These are phyloP conservation scores for Caradrina kadenii DNA, from an alignment of 2,888 invertebrate genomes.

Conservation along the genomic window DNA sequence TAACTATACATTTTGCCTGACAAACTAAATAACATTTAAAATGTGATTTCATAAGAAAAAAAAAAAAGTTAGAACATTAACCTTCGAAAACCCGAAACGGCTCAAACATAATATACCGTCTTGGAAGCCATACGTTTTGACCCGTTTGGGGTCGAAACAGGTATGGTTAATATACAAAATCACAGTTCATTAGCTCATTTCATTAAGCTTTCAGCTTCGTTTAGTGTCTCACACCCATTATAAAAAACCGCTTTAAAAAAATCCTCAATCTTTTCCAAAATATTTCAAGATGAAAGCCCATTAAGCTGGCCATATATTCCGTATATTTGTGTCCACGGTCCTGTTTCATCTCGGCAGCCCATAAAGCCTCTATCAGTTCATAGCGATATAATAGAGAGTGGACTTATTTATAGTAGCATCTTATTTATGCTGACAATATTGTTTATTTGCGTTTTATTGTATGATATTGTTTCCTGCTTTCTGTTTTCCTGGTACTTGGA, in stretches of 20 bases:
- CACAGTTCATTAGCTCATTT: too few species aligned
- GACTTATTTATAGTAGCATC: conserved; percentile 56
- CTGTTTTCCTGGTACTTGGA: conserved; percentile 33
- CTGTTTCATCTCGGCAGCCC: conserved; percentile 65
- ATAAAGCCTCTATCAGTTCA: conserved; percentile 71
- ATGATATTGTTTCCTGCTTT: conserved; percentile 36
- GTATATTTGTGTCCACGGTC: conserved; percentile 59
- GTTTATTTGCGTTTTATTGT: conserved; percentile 59
- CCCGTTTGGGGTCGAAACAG: too few species aligned
- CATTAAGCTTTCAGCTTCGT: too few species aligned
- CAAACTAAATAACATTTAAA: too few species aligned
- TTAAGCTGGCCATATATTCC: conserved; percentile 69
- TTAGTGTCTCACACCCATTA: neutral
- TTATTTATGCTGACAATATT: conserved; percentile 58
- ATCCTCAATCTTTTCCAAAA: conserved; percentile 47
- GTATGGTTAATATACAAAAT: too few species aligned
- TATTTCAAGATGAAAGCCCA: conserved; percentile 67
- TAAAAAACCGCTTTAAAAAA: conserved; percentile 5
- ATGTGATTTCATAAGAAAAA: too few species aligned
- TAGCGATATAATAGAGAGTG: conserved; percentile 73
- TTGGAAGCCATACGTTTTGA: too few species aligned
- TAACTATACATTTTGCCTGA: too few species aligned
- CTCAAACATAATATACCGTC: too few species aligned
- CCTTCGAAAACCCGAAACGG: too few species aligned
- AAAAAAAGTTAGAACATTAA: too few species aligned